Percentiles rank a stretch among this genome's conserved stretches.
Evolutionary conservation across 2,113 vertebrate genomes (phyloP).

Genomic region (Paratilapia polleni): DNA sequence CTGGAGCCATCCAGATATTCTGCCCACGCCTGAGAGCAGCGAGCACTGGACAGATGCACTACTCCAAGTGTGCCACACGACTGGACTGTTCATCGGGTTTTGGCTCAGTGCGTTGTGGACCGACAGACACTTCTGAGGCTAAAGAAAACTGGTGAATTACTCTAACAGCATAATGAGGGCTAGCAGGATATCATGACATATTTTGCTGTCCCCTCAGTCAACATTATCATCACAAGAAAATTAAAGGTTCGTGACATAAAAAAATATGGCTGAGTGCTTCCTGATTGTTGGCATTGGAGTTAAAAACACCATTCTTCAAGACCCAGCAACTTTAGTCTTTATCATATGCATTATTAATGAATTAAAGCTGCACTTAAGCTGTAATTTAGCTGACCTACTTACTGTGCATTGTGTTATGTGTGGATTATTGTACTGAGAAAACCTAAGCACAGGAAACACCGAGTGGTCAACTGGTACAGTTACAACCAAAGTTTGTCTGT

Average conservation of each 20-base stretch:
- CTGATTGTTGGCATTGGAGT: slow-evolving; percentile 19
- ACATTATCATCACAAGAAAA: background rate
- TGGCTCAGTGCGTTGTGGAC: background rate
- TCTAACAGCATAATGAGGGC: background rate
- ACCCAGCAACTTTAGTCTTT: slow-evolving; percentile 50
- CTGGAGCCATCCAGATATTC: background rate
- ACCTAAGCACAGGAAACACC: background rate
- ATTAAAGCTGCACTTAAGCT: slow-evolving; percentile 65
- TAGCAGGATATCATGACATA: background rate
- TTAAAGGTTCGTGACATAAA: background rate
- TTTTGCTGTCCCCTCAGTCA: background rate
- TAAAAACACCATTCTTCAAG: slow-evolving; percentile 46
- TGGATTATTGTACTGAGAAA: slow-evolving; percentile 6
- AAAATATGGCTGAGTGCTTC: background rate
- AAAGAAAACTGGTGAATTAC: background rate
- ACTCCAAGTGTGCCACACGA: background rate
- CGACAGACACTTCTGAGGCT: background rate
- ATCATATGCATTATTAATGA: slow-evolving; percentile 71
- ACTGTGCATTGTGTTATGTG: slow-evolving; percentile 54
- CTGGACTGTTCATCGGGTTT: slow-evolving; percentile 9
- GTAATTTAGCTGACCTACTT: slow-evolving; percentile 74
- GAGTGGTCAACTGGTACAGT: background rate
- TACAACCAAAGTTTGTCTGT: background rate
- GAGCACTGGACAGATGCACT: background rate
- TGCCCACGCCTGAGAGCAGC: background rate